A percentile compares a stretch with the other conserved stretches of the same genome.
These are phyloP conservation scores for Pelagia noctiluca DNA, from an alignment of 30 jellyfish, hydroid and myxozoan genomes.

Conservation along the genomic window DNA sequence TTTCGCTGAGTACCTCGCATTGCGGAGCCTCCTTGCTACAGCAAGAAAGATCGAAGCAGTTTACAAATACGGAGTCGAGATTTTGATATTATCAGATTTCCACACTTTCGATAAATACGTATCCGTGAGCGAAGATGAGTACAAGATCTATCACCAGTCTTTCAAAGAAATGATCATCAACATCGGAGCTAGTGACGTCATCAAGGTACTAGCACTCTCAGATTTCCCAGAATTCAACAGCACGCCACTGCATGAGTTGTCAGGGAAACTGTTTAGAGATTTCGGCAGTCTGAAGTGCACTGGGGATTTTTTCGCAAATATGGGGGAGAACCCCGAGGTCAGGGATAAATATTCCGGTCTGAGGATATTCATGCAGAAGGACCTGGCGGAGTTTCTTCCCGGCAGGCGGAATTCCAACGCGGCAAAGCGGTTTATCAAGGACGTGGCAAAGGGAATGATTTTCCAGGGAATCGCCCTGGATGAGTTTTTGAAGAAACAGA, in stretches of 20 bases:
- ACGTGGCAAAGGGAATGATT: conserved; percentile 67
- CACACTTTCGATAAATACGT: conserved; percentile 68
- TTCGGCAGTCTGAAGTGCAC: conserved; percentile 32
- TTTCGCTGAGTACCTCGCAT: conserved; percentile 50
- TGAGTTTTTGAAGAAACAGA: conserved; percentile 28
- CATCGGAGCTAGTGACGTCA: conserved; percentile 60
- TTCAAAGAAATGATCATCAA: conserved; percentile 26
- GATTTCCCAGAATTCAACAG: conserved; percentile 45
- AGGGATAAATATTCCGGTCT: conserved; percentile 29
- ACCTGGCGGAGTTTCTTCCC: conserved; percentile 16
- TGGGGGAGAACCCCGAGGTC: conserved; percentile 8
- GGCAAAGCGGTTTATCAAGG: conserved; percentile 20
- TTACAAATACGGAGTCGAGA: conserved; percentile 42
- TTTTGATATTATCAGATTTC: conserved; percentile 56
- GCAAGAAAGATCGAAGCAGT: conserved; percentile 64
- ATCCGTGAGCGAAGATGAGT: conserved; percentile 49
- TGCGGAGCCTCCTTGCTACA: conserved; percentile 26
- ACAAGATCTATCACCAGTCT: conserved; percentile 41
- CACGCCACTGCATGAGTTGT: conserved; percentile 3
- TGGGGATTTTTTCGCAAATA: conserved; percentile 7
- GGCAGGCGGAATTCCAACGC: conserved; percentile 32
- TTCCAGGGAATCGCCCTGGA: conserved; percentile 76
- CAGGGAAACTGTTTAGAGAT: neutral
- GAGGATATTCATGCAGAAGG: conserved; percentile 49
- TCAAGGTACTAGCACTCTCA: conserved; percentile 37